Evolutionary conservation across 2,888 invertebrate genomes (phyloP).

Genomic region (Aspidiotus destructor): DNA sequence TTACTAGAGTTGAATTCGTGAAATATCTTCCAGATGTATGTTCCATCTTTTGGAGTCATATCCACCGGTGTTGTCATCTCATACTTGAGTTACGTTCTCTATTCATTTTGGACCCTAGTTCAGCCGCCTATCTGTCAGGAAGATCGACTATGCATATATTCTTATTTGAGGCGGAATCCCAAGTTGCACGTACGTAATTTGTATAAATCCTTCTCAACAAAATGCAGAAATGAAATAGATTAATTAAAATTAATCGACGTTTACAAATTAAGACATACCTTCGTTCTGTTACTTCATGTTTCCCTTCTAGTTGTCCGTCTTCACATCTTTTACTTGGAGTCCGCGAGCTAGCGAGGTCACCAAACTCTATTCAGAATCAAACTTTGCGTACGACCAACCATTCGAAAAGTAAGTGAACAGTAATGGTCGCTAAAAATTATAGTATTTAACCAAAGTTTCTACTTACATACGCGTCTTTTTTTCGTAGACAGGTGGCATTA

Average conservation of each 20-base stretch:
- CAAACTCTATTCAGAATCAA: conserved; percentile 51
- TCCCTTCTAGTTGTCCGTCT: conserved; percentile 51
- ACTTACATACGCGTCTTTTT: conserved; percentile 8
- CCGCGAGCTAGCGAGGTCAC: conserved; percentile 51
- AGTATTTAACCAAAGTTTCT: conserved; percentile 10
- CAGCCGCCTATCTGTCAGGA: conserved; percentile 58
- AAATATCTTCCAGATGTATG: conserved; percentile 27
- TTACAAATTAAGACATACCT: neutral
- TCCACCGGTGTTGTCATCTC: conserved; percentile 49
- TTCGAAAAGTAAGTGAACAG: conserved; percentile 45
- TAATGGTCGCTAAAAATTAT: conserved; percentile 20
- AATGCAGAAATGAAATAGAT: neutral
- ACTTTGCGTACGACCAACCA: conserved; percentile 56
- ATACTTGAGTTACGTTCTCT: conserved; percentile 58
- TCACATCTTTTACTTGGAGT: conserved; percentile 53
- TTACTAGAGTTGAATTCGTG: too few species aligned
- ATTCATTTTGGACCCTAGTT: conserved; percentile 66
- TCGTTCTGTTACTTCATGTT: neutral
- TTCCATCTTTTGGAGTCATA: conserved; percentile 37
- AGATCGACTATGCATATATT: conserved; percentile 56
- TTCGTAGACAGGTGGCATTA: conserved; percentile 54
- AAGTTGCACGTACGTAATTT: conserved; percentile 45
- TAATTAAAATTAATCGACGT: too few species aligned
- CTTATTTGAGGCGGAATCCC: conserved; percentile 58
- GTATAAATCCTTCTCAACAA: neutral